Evolutionary conservation across 2,797 vertebrate species (phyloP), one percentile per base, ranked within the genome.

Genomic region (Malacoctenus gilli): DNA sequence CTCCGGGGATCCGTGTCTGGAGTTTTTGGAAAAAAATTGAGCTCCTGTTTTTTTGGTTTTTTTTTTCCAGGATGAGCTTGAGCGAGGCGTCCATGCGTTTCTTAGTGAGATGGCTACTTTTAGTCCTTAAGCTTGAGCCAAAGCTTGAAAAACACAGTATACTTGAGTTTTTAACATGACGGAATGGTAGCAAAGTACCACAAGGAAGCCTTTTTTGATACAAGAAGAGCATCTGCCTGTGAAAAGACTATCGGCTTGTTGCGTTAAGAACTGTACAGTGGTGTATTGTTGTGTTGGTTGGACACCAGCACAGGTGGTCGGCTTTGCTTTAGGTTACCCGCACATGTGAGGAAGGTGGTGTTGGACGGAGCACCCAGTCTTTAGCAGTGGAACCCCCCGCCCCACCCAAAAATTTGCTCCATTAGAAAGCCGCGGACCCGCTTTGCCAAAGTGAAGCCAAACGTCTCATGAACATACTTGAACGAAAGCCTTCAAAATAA

Each of bases 171-270:
- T 48, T 40, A 13, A 39, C 35, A 20, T 3, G 2, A 8, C 14
- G 31, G 36, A 12, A 44, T 30, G 37, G 47, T 5, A 53, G 15
- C 9, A 1, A 14, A 46, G 2, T 35, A 8, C n/a, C n/a, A 23
- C 22, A 12, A 15, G 14, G 41, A 57, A 64, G 65, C 42, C 44
- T 57, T 34, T 3, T 36, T 19, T 34, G 49, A 64, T 38, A 8
- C 12, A 44, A 28, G 22, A 48, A 22, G 32, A 64, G 65, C 56
- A 83, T 89, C 87, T 91, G 86, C 83, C 85, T 91, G 91, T 92
- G 91, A 92, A 92, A 92, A 92, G 90, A 91, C 90, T 78, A 61
- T 28, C 13, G 54, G 82, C 89, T 77, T 83, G 55, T 83, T 67
- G 65, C 77, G 75, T 73, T 69, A 55, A 62, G 58, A 52, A 67